Evolutionary conservation across 2,797 vertebrate genomes (phyloP).

Genomic region (Halcyon leucocephala): DNA sequence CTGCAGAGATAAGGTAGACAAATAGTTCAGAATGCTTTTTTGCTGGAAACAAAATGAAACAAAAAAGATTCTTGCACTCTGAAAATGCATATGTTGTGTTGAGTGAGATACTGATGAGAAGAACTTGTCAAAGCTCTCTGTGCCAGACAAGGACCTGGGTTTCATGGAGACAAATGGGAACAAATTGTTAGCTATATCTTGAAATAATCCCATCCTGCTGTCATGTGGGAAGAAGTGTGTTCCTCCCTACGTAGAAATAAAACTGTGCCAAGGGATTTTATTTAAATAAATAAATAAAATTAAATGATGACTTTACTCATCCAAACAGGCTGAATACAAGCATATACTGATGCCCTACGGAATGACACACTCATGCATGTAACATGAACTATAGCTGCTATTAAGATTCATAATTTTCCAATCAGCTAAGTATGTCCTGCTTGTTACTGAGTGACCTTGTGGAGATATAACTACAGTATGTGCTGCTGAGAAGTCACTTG

Average conservation of each 20-base stretch:
- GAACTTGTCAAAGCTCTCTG: not conserved
- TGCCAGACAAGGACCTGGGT: not conserved
- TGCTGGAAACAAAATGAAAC: not conserved
- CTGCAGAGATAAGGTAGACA: not conserved
- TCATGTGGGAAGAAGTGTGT: not conserved
- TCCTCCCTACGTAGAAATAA: not conserved
- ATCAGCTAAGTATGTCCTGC: constrained; percentile 56
- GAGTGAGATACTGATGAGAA: not conserved
- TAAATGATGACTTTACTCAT: not conserved
- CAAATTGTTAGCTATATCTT: not conserved
- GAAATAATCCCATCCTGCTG: not conserved
- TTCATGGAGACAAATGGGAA: not conserved
- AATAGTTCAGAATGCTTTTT: not conserved
- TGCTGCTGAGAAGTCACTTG: constrained; percentile 1
- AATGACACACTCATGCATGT: not conserved
- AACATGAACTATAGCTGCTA: not conserved
- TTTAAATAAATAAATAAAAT: not conserved
- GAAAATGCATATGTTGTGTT: not conserved
- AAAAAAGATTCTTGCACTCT: not conserved
- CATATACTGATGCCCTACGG: not conserved
- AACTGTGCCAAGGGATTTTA: not conserved
- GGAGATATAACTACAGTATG: not conserved
- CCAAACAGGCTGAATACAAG: not conserved
- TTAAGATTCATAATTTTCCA: constrained; percentile 41
- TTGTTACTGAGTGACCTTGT: constrained; percentile 47